Conservation (phyloP, 2,888 invertebrate genomes). For the Eurytoma californica region DNA sequence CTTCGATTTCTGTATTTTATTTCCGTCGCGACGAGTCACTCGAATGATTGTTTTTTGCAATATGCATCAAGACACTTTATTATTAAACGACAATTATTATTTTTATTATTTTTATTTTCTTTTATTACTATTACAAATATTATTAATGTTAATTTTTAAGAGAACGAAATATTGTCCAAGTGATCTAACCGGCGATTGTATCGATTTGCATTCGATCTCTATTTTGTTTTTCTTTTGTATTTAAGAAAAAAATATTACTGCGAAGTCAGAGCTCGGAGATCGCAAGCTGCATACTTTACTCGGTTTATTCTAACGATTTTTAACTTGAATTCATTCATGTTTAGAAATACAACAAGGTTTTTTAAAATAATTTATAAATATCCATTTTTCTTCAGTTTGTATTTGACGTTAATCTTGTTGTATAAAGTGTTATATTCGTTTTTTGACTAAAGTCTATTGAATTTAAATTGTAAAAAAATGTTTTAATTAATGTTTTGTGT, state of each 20-base stretch:
- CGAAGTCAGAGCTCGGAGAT: background rate
- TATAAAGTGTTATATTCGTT: too few relatives aligned
- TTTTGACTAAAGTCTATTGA: too few relatives aligned
- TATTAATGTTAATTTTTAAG: constrained; percentile 40
- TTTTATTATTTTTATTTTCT: constrained; percentile 40
- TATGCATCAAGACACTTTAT: constrained; percentile 42
- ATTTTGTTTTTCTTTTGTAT: constrained; percentile 31
- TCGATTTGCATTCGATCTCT: constrained; percentile 30
- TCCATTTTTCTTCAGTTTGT: too few relatives aligned
- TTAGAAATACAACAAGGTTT: background rate
- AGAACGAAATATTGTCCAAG: constrained; percentile 30
- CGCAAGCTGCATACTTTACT: constrained; percentile 12
- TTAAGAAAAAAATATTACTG: constrained; percentile 18
- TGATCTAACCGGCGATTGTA: constrained; percentile 24
- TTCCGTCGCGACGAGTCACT: constrained; percentile 26
- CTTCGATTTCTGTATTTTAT: constrained; percentile 47
- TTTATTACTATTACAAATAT: constrained; percentile 34
- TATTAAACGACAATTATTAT: constrained; percentile 34
- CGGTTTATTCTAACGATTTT: background rate
- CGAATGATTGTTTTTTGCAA: constrained; percentile 36
- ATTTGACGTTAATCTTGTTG: too few relatives aligned
- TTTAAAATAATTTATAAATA: background rate
- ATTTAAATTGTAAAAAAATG: too few relatives aligned
- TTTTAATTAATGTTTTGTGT: too few relatives aligned
- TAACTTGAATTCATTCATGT: background rate